Evolutionary conservation across 1,140 invertebrate genomes (phyloP), one percentile per base, ranked within the genome.

Genomic region (Procambarus clarkii): DNA sequence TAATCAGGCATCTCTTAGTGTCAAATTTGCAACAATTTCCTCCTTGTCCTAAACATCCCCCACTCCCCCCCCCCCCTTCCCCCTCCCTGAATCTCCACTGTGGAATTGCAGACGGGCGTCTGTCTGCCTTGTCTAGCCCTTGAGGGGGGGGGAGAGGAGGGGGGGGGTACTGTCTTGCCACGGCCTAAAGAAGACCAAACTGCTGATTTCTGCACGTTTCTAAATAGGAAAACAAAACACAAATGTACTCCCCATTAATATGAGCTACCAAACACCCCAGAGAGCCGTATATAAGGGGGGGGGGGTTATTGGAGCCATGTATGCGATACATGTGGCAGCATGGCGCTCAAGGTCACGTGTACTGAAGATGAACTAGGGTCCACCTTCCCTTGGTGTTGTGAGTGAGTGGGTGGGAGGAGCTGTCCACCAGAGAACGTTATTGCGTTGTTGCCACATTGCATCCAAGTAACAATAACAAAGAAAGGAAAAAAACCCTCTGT

Each of bases 21-120:
- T 69, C 46, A 71, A 64, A 88, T 78, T 21, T 21, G 18, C 86
- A 80, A 60, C 78, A 81, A 88, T 88, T 88, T 88, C 86, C 86
- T 88, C 86, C 34, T 34, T 34, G 34, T 34, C 34, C 34, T 34
- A 1, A 34, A 34, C 34, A 34, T 34, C 34, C 34, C 34, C 34
- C 34, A 34, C 34, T 0, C 0, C 34, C 34, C 34, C 34, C 34
- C 34, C 34, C 82, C 11, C 80, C 60, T 81, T 46, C 81, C 79
- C 81, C 86, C 54, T 8, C 86, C 60, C 46, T 69, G 21, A 13
- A n/a, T 58, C 54, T 13, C 21, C 8, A 11, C 46, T 48, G 24
- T 86, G 71, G 60, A 34, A 34, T 34, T 34, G 60, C 18, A 18
- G 60, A 18, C 18, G 8, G 69, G 34, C 13, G 64, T 18, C 69